Percentiles rank a stretch among this genome's conserved stretches.
phyloP scores from a whole-genome alignment of 1,140 invertebrate genomes.

The Leptopilina boulardi region DNA sequence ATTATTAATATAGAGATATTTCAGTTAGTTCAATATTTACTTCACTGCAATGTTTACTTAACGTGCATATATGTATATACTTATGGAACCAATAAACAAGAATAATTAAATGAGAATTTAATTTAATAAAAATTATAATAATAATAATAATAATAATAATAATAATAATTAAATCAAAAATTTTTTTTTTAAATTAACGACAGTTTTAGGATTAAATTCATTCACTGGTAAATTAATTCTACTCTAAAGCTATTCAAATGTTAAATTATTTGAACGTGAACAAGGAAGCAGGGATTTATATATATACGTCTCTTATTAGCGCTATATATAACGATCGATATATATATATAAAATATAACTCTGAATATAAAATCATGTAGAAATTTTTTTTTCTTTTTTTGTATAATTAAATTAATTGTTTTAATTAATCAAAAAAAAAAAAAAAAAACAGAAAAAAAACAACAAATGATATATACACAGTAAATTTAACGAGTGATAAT shows the following conservation, averaged over 20 bases:
- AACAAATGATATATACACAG: slow-evolving; percentile 38
- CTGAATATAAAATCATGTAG: too few species aligned
- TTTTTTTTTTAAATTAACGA: not conserved
- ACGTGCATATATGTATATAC: not conserved
- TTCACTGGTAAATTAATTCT: slow-evolving; percentile 14
- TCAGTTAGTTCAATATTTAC: not conserved
- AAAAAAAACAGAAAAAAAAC: too few species aligned
- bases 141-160: too few species aligned
- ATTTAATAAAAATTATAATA: not conserved
- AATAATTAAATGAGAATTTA: not conserved
- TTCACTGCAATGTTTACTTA: not conserved
- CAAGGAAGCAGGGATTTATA: not conserved
- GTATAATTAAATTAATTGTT: slow-evolving; percentile 19
- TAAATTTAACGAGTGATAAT: slow-evolving; percentile 52
- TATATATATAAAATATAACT: not conserved
- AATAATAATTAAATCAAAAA: not conserved
- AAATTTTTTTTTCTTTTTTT: not conserved
- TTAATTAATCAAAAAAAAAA: slow-evolving; percentile 8
- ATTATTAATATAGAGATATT: slow-evolving; percentile 2
- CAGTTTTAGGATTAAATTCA: not conserved
- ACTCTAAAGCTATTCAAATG: slow-evolving; percentile 25
- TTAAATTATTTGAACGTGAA: slow-evolving; percentile 26
- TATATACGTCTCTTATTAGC: not conserved
- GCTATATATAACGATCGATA: not conserved
- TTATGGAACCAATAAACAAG: not conserved